Evolutionary conservation across 2,888 invertebrate species (phyloP).

Genomic region (Cenopis cana): DNA sequence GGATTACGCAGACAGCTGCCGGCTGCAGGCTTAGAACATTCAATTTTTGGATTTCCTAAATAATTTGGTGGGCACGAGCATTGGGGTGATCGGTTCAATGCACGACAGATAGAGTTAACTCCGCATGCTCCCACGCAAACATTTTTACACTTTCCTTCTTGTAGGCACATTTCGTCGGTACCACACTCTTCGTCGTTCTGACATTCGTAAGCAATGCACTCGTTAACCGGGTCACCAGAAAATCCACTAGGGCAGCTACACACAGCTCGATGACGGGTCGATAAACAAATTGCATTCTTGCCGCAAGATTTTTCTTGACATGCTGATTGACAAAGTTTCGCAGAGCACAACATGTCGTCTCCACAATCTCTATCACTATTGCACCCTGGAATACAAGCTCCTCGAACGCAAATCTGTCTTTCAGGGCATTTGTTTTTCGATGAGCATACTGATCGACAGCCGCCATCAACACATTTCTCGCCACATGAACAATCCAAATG

Average conservation of each 20-base stretch:
- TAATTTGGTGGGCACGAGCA: slow-evolving; percentile 94
- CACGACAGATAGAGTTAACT: slow-evolving; percentile 93
- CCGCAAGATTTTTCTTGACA: slow-evolving; percentile 91
- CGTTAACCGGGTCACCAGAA: slow-evolving; percentile 91
- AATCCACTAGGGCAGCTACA: slow-evolving; percentile 95
- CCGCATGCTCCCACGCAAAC: slow-evolving; percentile 94
- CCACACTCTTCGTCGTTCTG: slow-evolving; percentile 91
- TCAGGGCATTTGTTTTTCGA: slow-evolving; percentile 88
- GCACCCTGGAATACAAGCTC: slow-evolving; percentile 92
- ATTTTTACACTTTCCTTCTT: slow-evolving; percentile 90
- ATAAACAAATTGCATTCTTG: slow-evolving; percentile 91
- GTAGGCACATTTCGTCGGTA: slow-evolving; percentile 89
- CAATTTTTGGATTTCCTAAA: slow-evolving; percentile 91
- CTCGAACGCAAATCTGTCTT: slow-evolving; percentile 90
- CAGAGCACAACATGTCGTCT: slow-evolving; percentile 89
- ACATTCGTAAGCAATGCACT: slow-evolving; percentile 92
- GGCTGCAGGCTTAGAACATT: slow-evolving; percentile 89
- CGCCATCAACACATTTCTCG: slow-evolving; percentile 90
- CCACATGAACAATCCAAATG: slow-evolving; percentile 92
- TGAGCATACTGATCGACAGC: slow-evolving; percentile 90
- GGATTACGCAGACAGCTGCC: slow-evolving; percentile 92
- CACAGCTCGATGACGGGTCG: slow-evolving; percentile 92
- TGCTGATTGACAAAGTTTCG: slow-evolving; percentile 88
- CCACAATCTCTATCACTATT: slow-evolving; percentile 92
- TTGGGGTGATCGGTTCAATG: slow-evolving; percentile 90